Percentiles rank a stretch among this genome's conserved stretches.
phyloP scores from a whole-genome alignment of 2,797 vertebrate species.

The Paedocypris micromegethes region DNA sequence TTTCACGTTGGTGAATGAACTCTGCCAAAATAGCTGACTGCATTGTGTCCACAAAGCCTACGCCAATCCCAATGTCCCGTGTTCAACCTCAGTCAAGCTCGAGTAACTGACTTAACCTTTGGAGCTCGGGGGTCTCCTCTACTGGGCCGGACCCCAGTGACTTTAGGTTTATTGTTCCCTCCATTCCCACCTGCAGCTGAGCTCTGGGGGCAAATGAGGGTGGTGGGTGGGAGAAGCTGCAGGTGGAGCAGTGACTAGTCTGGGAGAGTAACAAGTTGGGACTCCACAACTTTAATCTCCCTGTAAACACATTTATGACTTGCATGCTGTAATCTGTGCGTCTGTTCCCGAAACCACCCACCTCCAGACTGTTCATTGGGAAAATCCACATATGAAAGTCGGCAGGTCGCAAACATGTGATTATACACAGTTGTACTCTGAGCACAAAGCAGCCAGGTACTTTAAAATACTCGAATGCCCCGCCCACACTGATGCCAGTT shows the following conservation, averaged over 20 bases:
- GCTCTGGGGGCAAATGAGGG: slow-evolving; percentile 7
- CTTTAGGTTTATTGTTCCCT: slow-evolving; percentile 60
- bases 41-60: slow-evolving; percentile 22
- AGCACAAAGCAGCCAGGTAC: no score
- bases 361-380: slow-evolving; percentile 2
- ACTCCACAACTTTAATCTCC: slow-evolving; percentile 32
- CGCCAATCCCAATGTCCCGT: slow-evolving; percentile 61
- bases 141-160: slow-evolving; percentile 49
- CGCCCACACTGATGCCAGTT: no score
- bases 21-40: slow-evolving; percentile 27
- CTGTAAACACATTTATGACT: slow-evolving; percentile 41
- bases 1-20: slow-evolving; percentile 19
- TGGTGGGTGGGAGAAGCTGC: background rate
- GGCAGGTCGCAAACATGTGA: background rate
- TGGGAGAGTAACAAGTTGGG: slow-evolving; percentile 34
- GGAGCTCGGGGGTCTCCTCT: slow-evolving; percentile 64
- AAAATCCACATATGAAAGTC: background rate
- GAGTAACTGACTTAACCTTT: slow-evolving; percentile 78
- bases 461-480: no score
- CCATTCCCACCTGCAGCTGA: slow-evolving; percentile 19
- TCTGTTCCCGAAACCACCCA: slow-evolving; percentile 6
- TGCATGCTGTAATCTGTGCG: slow-evolving; percentile 46
- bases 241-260: slow-evolving; percentile 10
- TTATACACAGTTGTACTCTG: no score
- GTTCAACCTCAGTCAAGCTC: slow-evolving; percentile 76